Base-by-base conservation (phyloP, 2,113 vertebrate species). In the Dipodomys ordii region DNA sequence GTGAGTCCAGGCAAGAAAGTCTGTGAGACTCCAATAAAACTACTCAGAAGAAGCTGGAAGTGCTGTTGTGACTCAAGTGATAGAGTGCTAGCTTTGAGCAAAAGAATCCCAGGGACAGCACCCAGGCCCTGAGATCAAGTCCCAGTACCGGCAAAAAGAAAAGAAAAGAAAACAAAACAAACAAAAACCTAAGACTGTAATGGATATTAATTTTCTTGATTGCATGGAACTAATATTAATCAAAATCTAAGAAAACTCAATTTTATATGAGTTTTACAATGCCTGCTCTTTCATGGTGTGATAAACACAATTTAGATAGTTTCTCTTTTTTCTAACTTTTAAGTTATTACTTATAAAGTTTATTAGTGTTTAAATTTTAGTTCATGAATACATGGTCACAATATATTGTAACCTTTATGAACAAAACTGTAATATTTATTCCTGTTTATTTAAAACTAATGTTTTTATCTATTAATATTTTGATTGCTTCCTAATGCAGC, bases 381-480 rank as follows among this genome's bases (percentile, higher is more conserved):
- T 71, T 85, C 84, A 27, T 91, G 44, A 90, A 57, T 64, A 81
- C 80, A 81, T 80, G 81, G 39, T 39, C 39, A 39, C 39, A 39
- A 39, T 69, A 82, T 78, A 69, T 87, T 73, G 3, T 90, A 73
- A 53, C n/a, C 53, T 83, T 93, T 87, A 79, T 86, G 57, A 92
- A 80, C 25, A 92, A 80, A 84, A 93, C 88, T 92, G 64, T 88
- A 64, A 62, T 67, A 90, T 68, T 80, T 86, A 69, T 77, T 96
- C 80, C 30, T 3, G 74, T 80, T 91, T 76, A 77, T 27, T 92
- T 79, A 83, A 71, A 91, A 62, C 35, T 87, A 71, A 39, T 87
- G 32, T 7, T 73, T 39, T 89, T 65, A 5, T 90, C 49, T 69
- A 44, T 87, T 87, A 92, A 44, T 53, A 74, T 91, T 93, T 96